Evolutionary conservation across 2,888 invertebrate genomes (phyloP).

Genomic region (Vandiemenella viatica): DNA sequence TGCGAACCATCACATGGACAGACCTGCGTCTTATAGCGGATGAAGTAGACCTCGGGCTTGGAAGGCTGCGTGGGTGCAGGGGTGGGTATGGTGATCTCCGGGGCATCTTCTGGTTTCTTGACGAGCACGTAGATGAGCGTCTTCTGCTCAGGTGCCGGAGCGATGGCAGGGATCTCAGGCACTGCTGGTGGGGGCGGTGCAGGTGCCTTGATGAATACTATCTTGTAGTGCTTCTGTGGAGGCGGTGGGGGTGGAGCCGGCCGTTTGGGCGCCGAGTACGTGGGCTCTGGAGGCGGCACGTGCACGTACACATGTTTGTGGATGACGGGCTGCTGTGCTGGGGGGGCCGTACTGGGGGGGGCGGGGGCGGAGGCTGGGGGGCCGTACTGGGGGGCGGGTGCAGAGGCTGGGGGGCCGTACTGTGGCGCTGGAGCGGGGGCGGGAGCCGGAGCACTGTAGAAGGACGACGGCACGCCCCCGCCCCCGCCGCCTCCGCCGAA

Average conservation of each 20-base stretch:
- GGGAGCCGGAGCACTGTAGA: too few relatives aligned
- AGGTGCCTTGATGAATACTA: slow-evolving; percentile 63
- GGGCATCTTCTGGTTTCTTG: slow-evolving; percentile 75
- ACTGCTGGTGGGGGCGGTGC: slow-evolving; percentile 35
- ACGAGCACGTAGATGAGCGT: slow-evolving; percentile 76
- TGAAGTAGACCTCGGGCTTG: slow-evolving; percentile 83
- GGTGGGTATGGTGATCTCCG: slow-evolving; percentile 61
- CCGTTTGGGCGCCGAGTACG: slow-evolving; percentile 44
- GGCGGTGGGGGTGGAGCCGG: slow-evolving; percentile 31
- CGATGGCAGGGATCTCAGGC: slow-evolving; percentile 35
- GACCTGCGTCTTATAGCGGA: slow-evolving; percentile 76
- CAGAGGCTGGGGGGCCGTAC: slow-evolving; percentile 25
- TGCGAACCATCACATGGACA: too few relatives aligned
- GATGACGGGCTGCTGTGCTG: slow-evolving; percentile 57
- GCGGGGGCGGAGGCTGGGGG: slow-evolving; percentile 42
- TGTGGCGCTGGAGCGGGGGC: slow-evolving; percentile 16
- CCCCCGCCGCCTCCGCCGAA: slow-evolving; percentile 7
- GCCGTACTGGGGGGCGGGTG: slow-evolving; percentile 50
- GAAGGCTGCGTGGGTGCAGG: slow-evolving; percentile 71
- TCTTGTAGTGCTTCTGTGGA: slow-evolving; percentile 68
- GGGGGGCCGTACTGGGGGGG: slow-evolving; percentile 37
- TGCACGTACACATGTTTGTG: slow-evolving; percentile 87
- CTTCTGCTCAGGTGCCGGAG: slow-evolving; percentile 78
- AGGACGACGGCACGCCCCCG: too few relatives aligned
- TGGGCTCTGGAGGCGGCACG: slow-evolving; percentile 70